Evolutionary conservation across 2,797 vertebrate genomes (phyloP).

Genomic region (Scyliorhinus canicula): DNA sequence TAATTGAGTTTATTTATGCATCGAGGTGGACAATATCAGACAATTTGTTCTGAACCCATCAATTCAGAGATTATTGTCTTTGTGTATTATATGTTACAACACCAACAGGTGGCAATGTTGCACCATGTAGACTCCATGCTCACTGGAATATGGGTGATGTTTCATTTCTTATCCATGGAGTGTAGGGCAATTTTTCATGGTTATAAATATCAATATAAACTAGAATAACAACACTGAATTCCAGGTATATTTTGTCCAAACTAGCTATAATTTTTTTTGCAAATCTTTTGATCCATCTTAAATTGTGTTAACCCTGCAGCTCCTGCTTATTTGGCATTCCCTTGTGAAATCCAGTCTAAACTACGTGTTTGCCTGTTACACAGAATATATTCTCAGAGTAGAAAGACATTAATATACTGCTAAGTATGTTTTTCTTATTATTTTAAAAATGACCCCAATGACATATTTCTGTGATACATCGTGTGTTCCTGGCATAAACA

Average conservation of each 20-base stretch:
- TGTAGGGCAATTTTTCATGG: not conserved
- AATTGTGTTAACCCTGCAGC: not conserved
- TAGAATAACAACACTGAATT: not conserved
- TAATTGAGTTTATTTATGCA: not conserved
- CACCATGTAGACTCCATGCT: not conserved
- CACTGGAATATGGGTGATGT: not conserved
- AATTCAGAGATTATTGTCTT: not conserved
- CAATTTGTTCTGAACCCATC: not conserved
- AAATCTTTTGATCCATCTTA: slow-evolving; percentile 15
- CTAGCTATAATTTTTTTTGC: not conserved
- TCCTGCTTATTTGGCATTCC: not conserved
- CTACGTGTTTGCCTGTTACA: not conserved
- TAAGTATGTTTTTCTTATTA: not conserved
- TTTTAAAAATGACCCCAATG: not conserved
- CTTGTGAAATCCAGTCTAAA: not conserved
- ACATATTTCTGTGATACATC: not conserved
- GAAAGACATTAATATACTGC: not conserved
- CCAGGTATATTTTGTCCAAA: not conserved
- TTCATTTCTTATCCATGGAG: not conserved
- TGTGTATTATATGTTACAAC: not conserved
- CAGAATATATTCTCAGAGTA: not conserved
- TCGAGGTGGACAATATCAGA: not conserved
- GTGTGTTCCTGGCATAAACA: not conserved
- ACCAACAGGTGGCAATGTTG: slow-evolving; percentile 4
- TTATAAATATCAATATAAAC: not conserved